Base-by-base conservation (phyloP, 2,113 vertebrate genomes). In the Elachura formosa region DNA sequence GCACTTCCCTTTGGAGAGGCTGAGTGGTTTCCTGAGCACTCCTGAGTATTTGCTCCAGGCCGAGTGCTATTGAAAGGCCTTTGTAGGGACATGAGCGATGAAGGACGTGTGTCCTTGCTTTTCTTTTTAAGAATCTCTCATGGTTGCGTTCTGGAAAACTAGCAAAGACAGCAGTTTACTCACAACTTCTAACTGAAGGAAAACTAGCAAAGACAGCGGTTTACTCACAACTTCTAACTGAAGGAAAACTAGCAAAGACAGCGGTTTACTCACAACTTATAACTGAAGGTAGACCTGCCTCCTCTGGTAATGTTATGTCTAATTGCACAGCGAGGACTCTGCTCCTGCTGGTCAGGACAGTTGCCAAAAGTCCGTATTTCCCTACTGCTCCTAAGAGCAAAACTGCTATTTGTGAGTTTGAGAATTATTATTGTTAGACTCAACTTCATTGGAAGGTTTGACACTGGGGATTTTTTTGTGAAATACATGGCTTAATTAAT, bases 321-420 rank as follows among this genome's bases (percentile, higher is more conserved):
- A 33, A 54, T 49, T 83, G 58, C 58, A 67, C 69, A 93, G 54
- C 2, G 5, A 85, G 84, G 76, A 16, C 31, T 92, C 62, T 91
- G 59, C 79, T 82, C 67, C 63, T 88, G 40, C 46, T 86, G 59
- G 68, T 91, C n/a, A 95, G 80, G 81, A 61, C 25, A 75, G 62
- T 89, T 94, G 68, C 72, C 62, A 17, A 33, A 96, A 96, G 91
- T 95, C 75, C 48, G 21, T 12, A 10, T 94, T 96, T 89, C 94
- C 63, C 46, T 92, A 20, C 34, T 76, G 67, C 92, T 94, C 23
- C 76, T 93, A 94, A 88, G 94, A 82, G 87, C 72, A 85, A 89
- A 97, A 94, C 23, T 84, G 67, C 1, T 96, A 77, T 43, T 95
- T 93, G 49, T 92, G 58, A 87, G 56, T 95, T 88, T 48, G 86